phyloP scores from a whole-genome alignment of 2,797 vertebrate genomes.

The Ceyx erithaca region DNA sequence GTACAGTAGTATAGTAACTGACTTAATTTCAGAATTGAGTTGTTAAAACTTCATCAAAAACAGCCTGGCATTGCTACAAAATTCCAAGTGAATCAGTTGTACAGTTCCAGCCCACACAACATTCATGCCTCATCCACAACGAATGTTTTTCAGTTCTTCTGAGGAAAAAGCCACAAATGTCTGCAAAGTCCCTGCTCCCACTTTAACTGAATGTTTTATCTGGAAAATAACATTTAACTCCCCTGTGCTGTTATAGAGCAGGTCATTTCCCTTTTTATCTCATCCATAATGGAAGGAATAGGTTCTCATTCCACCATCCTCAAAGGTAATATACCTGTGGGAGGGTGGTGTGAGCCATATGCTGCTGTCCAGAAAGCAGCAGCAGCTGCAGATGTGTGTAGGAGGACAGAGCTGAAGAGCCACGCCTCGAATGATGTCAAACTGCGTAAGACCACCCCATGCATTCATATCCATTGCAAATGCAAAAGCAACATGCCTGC shows the following conservation, averaged over 20 bases:
- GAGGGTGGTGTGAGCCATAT: neutral
- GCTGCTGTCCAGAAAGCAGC: neutral
- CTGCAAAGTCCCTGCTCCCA: neutral
- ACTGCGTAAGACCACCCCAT: neutral
- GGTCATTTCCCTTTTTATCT: neutral
- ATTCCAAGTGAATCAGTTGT: conserved; percentile 25
- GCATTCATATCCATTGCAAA: neutral
- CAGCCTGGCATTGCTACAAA: neutral
- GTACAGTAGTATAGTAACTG: neutral
- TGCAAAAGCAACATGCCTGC: neutral
- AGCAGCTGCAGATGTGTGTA: neutral
- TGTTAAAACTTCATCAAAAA: neutral
- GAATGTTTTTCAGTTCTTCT: conserved; percentile 19
- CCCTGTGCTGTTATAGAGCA: neutral
- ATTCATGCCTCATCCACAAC: conserved; percentile 31
- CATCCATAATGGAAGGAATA: neutral
- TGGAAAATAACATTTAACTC: neutral
- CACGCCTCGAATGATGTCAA: neutral
- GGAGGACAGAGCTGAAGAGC: neutral
- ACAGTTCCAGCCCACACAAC: conserved; percentile 34
- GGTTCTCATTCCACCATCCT: neutral
- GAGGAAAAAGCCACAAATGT: neutral
- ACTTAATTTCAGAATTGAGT: neutral
- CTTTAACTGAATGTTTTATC: neutral
- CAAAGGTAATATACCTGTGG: neutral